These are phyloP conservation scores for Laticauda laticaudata DNA, from an alignment of 2,113 vertebrate species.

Conservation along the genomic window DNA sequence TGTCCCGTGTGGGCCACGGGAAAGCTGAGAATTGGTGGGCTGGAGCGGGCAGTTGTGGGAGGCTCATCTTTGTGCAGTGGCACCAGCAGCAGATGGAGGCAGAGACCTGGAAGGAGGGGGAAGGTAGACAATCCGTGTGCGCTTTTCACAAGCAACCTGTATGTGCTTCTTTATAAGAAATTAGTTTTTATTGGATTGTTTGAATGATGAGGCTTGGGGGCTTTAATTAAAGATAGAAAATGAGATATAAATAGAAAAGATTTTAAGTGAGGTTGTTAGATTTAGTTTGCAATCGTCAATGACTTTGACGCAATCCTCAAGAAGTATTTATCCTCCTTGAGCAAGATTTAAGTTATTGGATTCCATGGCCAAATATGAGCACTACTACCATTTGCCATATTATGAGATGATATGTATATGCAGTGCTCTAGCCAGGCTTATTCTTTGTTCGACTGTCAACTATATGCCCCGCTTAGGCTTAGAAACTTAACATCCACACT, in stretches of 20 bases:
- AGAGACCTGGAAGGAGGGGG: too few species aligned
- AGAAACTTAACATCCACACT: background rate
- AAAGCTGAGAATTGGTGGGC: too few species aligned
- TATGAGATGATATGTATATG: background rate
- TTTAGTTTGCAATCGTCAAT: background rate
- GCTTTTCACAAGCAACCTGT: too few species aligned
- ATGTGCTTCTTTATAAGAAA: background rate
- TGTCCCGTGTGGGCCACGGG: too few species aligned
- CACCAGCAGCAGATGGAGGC: too few species aligned
- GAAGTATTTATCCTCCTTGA: background rate
- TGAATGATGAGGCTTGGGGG: background rate
- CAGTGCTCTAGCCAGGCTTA: background rate
- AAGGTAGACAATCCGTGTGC: too few species aligned
- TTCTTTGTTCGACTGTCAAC: background rate
- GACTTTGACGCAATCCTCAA: background rate
- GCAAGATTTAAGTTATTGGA: background rate
- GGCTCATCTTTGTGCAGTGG: too few species aligned
- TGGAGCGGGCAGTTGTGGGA: too few species aligned
- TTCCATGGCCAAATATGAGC: background rate
- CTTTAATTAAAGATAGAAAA: background rate
- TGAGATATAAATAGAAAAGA: background rate
- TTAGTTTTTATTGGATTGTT: background rate
- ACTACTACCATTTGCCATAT: background rate
- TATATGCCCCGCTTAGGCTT: background rate
- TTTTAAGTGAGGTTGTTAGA: background rate